Base-by-base conservation (phyloP, 64 coral and sea anemone genomes). In the Montipora efflorescens region DNA sequence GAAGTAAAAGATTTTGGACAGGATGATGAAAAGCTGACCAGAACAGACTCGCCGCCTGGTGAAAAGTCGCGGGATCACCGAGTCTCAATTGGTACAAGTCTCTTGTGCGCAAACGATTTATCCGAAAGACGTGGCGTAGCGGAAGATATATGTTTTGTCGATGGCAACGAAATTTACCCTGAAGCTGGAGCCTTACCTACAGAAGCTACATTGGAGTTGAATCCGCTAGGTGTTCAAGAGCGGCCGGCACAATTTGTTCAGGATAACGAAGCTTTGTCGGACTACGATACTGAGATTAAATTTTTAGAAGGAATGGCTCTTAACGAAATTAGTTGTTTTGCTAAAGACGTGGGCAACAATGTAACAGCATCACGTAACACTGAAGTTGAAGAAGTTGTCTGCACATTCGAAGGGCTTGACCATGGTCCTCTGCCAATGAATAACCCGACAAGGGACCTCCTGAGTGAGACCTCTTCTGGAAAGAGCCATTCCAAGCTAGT, bases 101-200 rank as follows among this genome's bases (percentile, higher is more conserved):
- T 4, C 19, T 14, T 12, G 22, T 7, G 1, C 1, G 0, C 5
- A 48, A 16, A 45, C 12, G 66, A 49, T 14, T 14, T 7, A 69
- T 18, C 16, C 4, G 46, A 86, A 14, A 22, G 11, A 8, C 15
- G 8, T 1, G 7, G 43, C 13, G 47, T 86, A 21, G 19, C 7
- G 5, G 82, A 86, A 67, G 47, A 86, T 86, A n/a, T 71, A 15
- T 86, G 82, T 50, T 86, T 70, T 86, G 82, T 86, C 62, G n/a
- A 69, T 20, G 66, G 1, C 43, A 50, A 83, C 4, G 57, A n/a
- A n/a, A 48, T 28, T 68, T 28, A 8, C 16, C 22, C 45, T 69
- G 66, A 71, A 50, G 66, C 20, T 50, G 82, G 82, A 72, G 15
- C 45, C 18, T 5, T 4, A 18, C 45, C 5, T 21, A 22, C 16